Evolutionary conservation across 2,797 vertebrate genomes (phyloP).

Genomic region (Dendrocincla tyrannina): DNA sequence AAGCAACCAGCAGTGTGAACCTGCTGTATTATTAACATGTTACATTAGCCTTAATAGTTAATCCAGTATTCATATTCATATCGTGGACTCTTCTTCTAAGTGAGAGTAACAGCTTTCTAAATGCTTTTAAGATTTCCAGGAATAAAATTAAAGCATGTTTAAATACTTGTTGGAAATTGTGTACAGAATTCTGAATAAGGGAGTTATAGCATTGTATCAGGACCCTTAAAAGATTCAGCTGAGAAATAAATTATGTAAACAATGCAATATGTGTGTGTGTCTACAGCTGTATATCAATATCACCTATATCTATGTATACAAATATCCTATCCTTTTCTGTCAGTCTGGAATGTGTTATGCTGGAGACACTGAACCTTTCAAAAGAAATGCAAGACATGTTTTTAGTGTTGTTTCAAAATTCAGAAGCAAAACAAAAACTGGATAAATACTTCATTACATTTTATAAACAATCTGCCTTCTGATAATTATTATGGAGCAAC

Average conservation of each 20-base stretch:
- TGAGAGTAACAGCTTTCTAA: conserved; percentile 60
- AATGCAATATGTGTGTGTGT: conserved; percentile 55
- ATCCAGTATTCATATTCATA: conserved; percentile 51
- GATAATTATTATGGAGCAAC: conserved; percentile 34
- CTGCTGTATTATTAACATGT: conserved; percentile 41
- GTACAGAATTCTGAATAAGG: conserved; percentile 27
- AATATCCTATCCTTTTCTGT: conserved; percentile 25
- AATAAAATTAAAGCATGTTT: conserved; percentile 68
- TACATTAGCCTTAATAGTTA: conserved; percentile 41
- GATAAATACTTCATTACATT: conserved; percentile 52
- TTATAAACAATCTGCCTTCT: conserved; percentile 58
- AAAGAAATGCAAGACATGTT: conserved; percentile 54
- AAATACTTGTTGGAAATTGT: conserved; percentile 47
- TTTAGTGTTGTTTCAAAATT: conserved; percentile 47
- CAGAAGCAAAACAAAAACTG: conserved; percentile 43
- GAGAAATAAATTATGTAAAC: conserved; percentile 71
- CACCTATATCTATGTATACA: conserved; percentile 62
- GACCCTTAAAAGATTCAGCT: conserved; percentile 47
- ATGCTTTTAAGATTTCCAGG: conserved; percentile 40
- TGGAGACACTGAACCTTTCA: conserved; percentile 47
- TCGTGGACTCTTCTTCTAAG: conserved; percentile 31
- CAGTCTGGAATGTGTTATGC: conserved; percentile 36
- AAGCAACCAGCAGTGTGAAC: conserved; percentile 4
- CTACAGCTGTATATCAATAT: conserved; percentile 60
- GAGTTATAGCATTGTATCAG: conserved; percentile 58